A percentile compares a stretch with the other conserved stretches of the same genome.
phyloP scores from a whole-genome alignment of 1,140 invertebrate species.

The Cyrtorhinus lividipennis region DNA sequence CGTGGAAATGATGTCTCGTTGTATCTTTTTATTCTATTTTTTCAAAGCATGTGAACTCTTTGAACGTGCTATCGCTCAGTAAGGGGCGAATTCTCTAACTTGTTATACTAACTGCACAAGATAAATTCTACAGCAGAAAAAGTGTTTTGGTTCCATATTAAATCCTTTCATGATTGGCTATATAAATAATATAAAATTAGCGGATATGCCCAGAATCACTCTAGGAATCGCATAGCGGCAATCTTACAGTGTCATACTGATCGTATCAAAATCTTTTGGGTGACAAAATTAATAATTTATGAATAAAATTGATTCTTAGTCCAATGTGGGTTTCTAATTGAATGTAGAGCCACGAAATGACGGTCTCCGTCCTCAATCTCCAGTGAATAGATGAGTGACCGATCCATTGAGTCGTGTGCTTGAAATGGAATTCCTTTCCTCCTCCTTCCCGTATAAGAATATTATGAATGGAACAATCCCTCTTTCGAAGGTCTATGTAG shows the following conservation, averaged over 20 bases:
- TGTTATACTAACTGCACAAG: no score
- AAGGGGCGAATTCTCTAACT: neutral
- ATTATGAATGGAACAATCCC: conserved; percentile 8
- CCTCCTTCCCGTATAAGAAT: neutral
- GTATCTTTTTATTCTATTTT: neutral
- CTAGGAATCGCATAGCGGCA: neutral
- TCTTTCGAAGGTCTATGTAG: neutral
- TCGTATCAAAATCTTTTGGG: neutral
- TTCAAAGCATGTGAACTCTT: neutral
- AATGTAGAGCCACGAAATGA: neutral
- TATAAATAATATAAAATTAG: neutral
- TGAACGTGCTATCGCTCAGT: neutral
- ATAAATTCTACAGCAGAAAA: neutral
- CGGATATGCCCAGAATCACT: neutral
- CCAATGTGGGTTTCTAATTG: neutral
- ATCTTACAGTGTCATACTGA: neutral
- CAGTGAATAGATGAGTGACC: neutral
- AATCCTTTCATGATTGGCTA: neutral
- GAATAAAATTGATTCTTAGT: neutral
- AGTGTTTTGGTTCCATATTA: neutral
- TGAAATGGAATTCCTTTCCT: neutral
- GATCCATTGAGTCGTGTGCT: neutral
- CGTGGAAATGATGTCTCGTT: neutral
- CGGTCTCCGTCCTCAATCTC: neutral
- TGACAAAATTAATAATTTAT: neutral